Evolutionary conservation across 2,113 vertebrate species (phyloP).

Genomic region (Petrocephalus zakoni): DNA sequence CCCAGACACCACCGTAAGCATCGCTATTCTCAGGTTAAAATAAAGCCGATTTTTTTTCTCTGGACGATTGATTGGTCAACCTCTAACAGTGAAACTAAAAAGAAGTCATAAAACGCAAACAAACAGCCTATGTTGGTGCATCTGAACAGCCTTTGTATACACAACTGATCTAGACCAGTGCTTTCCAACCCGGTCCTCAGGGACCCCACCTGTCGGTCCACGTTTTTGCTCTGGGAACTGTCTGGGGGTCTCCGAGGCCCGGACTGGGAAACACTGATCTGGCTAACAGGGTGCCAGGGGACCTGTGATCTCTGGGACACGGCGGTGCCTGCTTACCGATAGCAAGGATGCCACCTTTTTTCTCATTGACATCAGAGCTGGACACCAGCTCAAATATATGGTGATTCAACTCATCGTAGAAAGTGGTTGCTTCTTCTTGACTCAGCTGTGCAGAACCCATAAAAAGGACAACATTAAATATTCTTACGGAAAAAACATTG

Average conservation of each 20-base stretch:
- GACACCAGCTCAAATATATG: constrained; percentile 98
- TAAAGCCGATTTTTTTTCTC: neutral
- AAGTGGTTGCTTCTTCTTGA: constrained; percentile 94
- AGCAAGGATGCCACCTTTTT: constrained; percentile 95
- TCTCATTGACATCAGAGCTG: constrained; percentile 96
- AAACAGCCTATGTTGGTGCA: neutral
- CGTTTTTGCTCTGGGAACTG: neutral
- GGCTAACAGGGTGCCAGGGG: neutral
- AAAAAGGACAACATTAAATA: neutral
- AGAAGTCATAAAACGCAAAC: neutral
- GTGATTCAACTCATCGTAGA: constrained; percentile 96
- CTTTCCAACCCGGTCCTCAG: neutral
- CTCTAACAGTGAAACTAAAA: neutral
- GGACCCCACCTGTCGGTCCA: neutral
- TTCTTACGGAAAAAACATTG: neutral
- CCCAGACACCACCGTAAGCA: neutral
- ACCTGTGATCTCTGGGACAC: neutral
- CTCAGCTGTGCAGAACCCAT: constrained; percentile 69
- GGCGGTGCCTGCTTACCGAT: constrained; percentile 69
- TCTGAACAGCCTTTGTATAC: neutral
- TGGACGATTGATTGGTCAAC: neutral
- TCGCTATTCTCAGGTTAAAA: neutral
- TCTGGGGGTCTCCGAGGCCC: neutral
- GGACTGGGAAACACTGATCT: neutral
- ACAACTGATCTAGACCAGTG: neutral